phyloP scores from a whole-genome alignment of 2,113 vertebrate genomes.

The Acanthisitta chloris region DNA sequence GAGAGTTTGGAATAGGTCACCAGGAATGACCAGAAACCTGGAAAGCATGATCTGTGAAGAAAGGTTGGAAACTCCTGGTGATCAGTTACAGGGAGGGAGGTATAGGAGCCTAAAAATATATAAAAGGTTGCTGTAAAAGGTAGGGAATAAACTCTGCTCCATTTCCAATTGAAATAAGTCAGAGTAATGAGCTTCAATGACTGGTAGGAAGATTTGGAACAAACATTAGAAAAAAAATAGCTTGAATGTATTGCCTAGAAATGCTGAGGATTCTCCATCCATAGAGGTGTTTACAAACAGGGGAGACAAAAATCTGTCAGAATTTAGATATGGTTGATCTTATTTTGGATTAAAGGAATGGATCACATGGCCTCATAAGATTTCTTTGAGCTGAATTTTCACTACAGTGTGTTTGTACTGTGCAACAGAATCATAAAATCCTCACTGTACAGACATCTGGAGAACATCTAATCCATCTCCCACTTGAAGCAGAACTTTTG shows the following conservation, averaged over 20 bases:
- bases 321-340: background rate
- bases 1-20: background rate
- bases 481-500: background rate
- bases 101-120: background rate
- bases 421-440: background rate
- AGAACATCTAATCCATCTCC: background rate
- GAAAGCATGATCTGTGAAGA: background rate
- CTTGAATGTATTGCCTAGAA: background rate
- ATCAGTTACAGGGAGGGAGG: background rate
- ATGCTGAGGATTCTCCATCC: background rate
- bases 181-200: background rate
- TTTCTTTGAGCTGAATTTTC: background rate
- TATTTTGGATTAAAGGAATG: background rate
- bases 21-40: background rate
- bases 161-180: background rate
- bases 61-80: background rate
- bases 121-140: background rate
- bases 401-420: background rate
- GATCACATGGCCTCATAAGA: background rate
- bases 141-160: background rate
- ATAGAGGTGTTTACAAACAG: background rate
- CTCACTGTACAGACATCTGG: background rate
- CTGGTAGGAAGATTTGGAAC: background rate
- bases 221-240: background rate
- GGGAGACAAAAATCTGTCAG: background rate